Conservation (phyloP, 2,888 invertebrate species). For the Laothoe populi region DNA sequence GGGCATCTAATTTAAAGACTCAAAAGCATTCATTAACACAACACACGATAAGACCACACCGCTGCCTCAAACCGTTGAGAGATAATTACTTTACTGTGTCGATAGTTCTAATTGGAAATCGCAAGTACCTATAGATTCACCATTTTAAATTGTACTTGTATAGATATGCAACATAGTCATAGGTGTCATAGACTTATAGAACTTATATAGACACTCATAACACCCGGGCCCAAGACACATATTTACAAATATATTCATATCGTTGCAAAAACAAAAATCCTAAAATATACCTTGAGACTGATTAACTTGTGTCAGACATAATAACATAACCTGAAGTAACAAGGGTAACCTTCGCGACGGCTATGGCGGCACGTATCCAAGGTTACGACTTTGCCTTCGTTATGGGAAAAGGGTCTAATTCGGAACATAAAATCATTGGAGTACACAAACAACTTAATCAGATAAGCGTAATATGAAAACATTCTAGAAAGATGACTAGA, state of each 20-base stretch:
- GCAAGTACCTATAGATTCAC: neutral
- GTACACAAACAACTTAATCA: constrained; percentile 10
- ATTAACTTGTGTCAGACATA: neutral
- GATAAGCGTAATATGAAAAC: neutral
- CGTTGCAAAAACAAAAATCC: neutral
- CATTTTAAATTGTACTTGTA: too few relatives aligned
- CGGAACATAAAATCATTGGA: constrained; percentile 17
- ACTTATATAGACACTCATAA: too few relatives aligned
- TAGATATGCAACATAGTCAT: too few relatives aligned
- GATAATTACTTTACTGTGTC: constrained; percentile 16
- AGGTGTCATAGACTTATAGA: too few relatives aligned
- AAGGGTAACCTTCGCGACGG: constrained; percentile 17
- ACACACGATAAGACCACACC: neutral
- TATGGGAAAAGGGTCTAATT: constrained; percentile 14
- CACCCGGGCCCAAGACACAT: too few relatives aligned
- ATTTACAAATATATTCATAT: too few relatives aligned
- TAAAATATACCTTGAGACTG: neutral
- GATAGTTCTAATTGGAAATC: constrained; percentile 1
- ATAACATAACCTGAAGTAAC: constrained; percentile 13
- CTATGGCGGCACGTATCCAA: constrained; percentile 19
- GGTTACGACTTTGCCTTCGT: constrained; percentile 15
- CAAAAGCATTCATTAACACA: neutral
- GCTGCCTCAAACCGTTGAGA: neutral
- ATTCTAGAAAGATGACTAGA: neutral
- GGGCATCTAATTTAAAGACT: too few relatives aligned